These are phyloP conservation scores for Callinectes sapidus DNA, from an alignment of 2,888 invertebrate species.

Conservation along the genomic window DNA sequence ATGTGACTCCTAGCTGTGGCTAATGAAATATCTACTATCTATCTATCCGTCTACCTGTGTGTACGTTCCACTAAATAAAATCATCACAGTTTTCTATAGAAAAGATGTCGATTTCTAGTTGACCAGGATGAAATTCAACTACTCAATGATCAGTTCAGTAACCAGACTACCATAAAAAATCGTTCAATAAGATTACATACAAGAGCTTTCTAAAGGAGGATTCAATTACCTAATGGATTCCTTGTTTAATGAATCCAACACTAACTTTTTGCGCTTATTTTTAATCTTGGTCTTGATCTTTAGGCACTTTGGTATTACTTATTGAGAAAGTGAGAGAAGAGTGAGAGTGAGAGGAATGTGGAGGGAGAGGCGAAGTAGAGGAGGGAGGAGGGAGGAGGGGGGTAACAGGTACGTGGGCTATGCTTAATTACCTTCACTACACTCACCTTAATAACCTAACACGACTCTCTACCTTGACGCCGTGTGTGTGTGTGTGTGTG, in stretches of 20 bases:
- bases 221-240: not conserved
- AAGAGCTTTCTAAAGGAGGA: slow-evolving; percentile 4
- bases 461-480: slow-evolving; percentile 21
- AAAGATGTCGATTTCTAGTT: not conserved
- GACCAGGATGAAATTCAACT: not conserved
- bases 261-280: not conserved
- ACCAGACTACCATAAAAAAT: not conserved
- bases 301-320: not conserved
- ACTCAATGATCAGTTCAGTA: not conserved
- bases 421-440: slow-evolving; percentile 34
- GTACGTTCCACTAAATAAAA: not conserved
- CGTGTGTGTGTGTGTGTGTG: not conserved
- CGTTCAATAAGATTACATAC: not conserved
- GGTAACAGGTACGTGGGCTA: slow-evolving; percentile 7
- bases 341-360: not conserved
- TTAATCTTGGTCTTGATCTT: not conserved
- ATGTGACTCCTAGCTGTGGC: too few species aligned
- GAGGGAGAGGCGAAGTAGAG: slow-evolving; percentile 3
- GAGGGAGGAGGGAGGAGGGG: not conserved
- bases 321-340: not conserved
- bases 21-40: not conserved
- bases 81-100: not conserved
- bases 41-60: not conserved
- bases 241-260: slow-evolving; percentile 6
- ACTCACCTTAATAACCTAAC: slow-evolving; percentile 23